These are phyloP conservation scores for Phalacrocorax brasilianus DNA, from an alignment of 2,113 vertebrate species.

Conservation along the genomic window DNA sequence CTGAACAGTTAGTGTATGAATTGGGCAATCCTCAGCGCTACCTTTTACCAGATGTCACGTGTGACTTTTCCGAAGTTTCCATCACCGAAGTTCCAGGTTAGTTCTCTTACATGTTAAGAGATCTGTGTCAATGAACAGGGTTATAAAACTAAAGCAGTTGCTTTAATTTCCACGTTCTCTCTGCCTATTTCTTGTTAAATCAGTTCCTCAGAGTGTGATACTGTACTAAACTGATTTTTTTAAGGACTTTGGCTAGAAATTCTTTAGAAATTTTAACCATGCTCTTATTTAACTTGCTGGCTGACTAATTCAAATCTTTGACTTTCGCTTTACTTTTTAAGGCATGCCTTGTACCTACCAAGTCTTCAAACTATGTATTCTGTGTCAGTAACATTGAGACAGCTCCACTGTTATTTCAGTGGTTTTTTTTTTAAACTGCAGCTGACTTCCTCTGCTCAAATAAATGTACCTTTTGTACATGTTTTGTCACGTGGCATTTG, in stretches of 20 bases:
- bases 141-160: neutral
- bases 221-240: neutral
- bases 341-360: neutral
- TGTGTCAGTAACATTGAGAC: neutral
- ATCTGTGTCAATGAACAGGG: neutral
- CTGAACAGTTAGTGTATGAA: slow-evolving; percentile 88
- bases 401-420: neutral
- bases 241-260: neutral
- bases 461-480: neutral
- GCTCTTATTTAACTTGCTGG: neutral
- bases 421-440: neutral
- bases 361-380: neutral
- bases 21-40: slow-evolving; percentile 81
- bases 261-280: neutral
- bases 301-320: neutral
- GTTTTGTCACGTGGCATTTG: neutral
- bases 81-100: slow-evolving; percentile 83
- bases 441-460: neutral
- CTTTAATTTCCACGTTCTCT: neutral
- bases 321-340: neutral
- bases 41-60: slow-evolving; percentile 85
- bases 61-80: slow-evolving; percentile 85
- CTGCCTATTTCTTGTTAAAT: neutral
- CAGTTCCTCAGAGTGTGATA: neutral
- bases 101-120: neutral